phyloP scores from a whole-genome alignment of 1,140 invertebrate species.

The Aphaenogaster ashmeadi region DNA sequence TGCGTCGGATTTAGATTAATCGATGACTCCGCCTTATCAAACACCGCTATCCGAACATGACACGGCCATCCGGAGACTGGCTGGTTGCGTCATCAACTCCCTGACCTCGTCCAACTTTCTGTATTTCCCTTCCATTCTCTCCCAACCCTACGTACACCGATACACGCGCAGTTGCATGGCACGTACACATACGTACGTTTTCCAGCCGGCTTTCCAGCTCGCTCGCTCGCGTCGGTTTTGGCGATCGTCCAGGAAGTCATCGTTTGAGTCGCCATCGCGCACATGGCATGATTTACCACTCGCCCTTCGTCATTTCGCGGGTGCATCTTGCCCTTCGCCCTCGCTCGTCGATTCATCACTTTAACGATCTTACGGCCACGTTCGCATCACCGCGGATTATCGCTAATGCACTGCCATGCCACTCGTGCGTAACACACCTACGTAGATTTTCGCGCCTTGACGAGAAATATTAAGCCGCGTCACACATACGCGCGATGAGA shows the following conservation, averaged over 20 bases:
- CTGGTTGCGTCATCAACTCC: slow-evolving; percentile 19
- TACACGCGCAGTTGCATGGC: background rate
- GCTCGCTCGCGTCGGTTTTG: slow-evolving; percentile 49
- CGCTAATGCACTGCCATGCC: slow-evolving; percentile 48
- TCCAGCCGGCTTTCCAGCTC: slow-evolving; percentile 54
- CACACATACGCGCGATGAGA: background rate
- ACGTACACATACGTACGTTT: background rate
- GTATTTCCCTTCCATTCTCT: slow-evolving; percentile 40
- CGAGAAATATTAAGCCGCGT: slow-evolving; percentile 23
- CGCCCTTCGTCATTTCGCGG: slow-evolving; percentile 57
- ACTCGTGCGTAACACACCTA: slow-evolving; percentile 32
- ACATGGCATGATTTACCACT: slow-evolving; percentile 59
- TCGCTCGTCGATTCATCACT: slow-evolving; percentile 59
- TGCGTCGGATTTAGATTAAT: slow-evolving; percentile 27
- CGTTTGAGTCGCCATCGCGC: slow-evolving; percentile 55
- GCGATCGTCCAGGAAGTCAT: slow-evolving; percentile 62
- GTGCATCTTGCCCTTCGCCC: slow-evolving; percentile 57
- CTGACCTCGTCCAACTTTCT: slow-evolving; percentile 50
- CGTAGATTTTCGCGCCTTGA: slow-evolving; percentile 22
- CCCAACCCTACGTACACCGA: background rate
- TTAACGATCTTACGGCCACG: slow-evolving; percentile 52
- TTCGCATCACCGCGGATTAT: slow-evolving; percentile 46
- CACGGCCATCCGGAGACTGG: slow-evolving; percentile 26
- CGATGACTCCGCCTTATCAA: slow-evolving; percentile 43
- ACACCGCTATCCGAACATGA: slow-evolving; percentile 18